phyloP scores from a whole-genome alignment of 1,140 invertebrate genomes.

The Drosophila bocqueti region DNA sequence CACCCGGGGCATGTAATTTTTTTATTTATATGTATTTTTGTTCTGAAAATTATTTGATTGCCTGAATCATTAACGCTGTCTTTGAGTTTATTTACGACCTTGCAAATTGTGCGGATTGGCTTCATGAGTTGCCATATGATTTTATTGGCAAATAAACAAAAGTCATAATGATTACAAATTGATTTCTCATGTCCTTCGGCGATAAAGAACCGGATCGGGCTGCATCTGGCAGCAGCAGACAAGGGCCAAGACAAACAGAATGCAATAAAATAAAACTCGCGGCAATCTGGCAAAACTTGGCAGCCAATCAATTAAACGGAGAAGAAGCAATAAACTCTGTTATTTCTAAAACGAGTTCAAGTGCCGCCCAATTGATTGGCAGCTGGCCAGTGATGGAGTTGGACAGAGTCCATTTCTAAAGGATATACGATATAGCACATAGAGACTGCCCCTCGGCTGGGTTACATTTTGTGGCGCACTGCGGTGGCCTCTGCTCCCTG shows the following conservation, averaged over 20 bases:
- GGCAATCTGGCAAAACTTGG: slow-evolving; percentile 68
- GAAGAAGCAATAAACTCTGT: slow-evolving; percentile 63
- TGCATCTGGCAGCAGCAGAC: slow-evolving; percentile 55
- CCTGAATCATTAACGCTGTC: background rate
- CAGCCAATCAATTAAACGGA: slow-evolving; percentile 70
- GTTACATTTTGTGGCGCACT: slow-evolving; percentile 45
- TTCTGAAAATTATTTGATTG: slow-evolving; percentile 5
- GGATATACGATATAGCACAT: background rate
- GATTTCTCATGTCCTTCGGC: slow-evolving; percentile 52
- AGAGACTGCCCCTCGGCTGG: slow-evolving; percentile 31
- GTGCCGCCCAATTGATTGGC: slow-evolving; percentile 57
- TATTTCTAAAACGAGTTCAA: slow-evolving; percentile 49
- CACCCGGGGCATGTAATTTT: slow-evolving; percentile 92
- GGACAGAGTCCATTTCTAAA: slow-evolving; percentile 4
- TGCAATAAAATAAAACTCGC: slow-evolving; percentile 62
- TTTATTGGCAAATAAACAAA: slow-evolving; percentile 53
- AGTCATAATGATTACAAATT: slow-evolving; percentile 65
- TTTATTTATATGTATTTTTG: background rate
- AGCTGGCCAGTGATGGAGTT: slow-evolving; percentile 53
- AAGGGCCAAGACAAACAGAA: slow-evolving; percentile 47
- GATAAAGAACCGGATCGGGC: slow-evolving; percentile 7
- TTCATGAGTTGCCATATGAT: slow-evolving; percentile 21
- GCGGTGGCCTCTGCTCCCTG: slow-evolving; percentile 24
- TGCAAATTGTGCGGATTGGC: slow-evolving; percentile 5
- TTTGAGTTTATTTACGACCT: slow-evolving; percentile 3